A percentile compares a stretch with the other conserved stretches of the same genome.
phyloP scores from a whole-genome alignment of 2,113 vertebrate species.

The Cyprinodon tularosa region DNA sequence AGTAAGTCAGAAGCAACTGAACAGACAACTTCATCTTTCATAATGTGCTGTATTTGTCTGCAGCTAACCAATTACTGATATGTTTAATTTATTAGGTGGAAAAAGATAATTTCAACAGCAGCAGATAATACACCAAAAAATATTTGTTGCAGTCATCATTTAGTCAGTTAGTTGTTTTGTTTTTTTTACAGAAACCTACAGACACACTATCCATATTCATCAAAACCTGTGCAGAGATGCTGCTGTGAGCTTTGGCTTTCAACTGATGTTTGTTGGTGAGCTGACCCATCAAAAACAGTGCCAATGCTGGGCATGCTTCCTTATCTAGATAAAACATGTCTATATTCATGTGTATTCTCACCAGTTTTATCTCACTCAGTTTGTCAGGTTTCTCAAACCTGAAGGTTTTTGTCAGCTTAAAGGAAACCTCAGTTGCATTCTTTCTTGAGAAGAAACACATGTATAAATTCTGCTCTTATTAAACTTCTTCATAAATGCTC shows the following conservation, averaged over 20 bases:
- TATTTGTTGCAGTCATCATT: neutral
- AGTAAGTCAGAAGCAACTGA: neutral
- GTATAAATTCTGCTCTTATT: neutral
- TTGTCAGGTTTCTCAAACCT: constrained; percentile 3
- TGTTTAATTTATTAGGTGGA: neutral
- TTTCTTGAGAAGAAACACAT: constrained; percentile 4
- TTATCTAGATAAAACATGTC: constrained; percentile 2
- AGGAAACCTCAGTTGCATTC: constrained; percentile 4
- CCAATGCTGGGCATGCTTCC: neutral
- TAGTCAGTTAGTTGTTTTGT: neutral
- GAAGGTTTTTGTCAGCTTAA: neutral
- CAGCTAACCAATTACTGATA: neutral
- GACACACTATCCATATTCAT: neutral
- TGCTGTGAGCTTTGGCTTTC: neutral
- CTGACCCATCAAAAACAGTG: neutral
- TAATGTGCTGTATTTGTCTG: too few species aligned
- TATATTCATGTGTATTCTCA: neutral
- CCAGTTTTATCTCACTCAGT: neutral
- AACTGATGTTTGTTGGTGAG: neutral
- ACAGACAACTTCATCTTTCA: neutral
- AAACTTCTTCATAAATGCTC: constrained; percentile 26
- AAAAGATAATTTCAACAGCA: neutral
- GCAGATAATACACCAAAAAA: neutral
- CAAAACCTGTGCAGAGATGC: neutral
- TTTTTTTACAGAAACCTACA: neutral